A percentile compares a stretch with the other conserved stretches of the same genome.
Evolutionary conservation across 1,140 invertebrate genomes (phyloP).

Genomic region (Polypedilum pembai): DNA sequence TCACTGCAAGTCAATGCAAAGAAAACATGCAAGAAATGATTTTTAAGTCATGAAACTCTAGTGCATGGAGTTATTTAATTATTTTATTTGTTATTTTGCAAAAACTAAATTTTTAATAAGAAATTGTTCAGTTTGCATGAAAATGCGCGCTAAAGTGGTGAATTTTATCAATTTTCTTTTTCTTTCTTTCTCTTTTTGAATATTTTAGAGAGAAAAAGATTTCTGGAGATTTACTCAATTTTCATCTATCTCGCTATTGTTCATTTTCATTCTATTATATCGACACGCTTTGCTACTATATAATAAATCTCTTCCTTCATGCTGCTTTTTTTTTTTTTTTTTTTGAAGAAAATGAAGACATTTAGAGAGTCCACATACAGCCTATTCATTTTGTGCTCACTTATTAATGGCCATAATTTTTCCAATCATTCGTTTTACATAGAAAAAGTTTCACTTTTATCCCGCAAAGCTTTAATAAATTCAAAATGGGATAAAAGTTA

Average conservation of each 20-base stretch:
- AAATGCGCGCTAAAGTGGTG: background rate
- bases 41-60: background rate
- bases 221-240: background rate
- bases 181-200: background rate
- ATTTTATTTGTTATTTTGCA: background rate
- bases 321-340: background rate
- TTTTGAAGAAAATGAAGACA: background rate
- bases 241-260: background rate
- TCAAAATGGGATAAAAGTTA: constrained; percentile 1
- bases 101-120: background rate
- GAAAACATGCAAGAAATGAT: background rate
- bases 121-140: too few species aligned
- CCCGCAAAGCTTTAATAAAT: background rate
- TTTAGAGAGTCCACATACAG: background rate
- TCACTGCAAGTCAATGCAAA: too few species aligned
- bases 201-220: background rate
- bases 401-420: constrained; percentile 14
- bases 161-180: background rate
- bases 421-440: background rate
- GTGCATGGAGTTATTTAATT: background rate
- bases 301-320: background rate
- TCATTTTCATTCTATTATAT: background rate
- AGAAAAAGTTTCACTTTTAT: too few species aligned
- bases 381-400: background rate
- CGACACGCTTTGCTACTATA: background rate